Conservation (phyloP, 2,113 vertebrate species). For the Solea senegalensis region DNA sequence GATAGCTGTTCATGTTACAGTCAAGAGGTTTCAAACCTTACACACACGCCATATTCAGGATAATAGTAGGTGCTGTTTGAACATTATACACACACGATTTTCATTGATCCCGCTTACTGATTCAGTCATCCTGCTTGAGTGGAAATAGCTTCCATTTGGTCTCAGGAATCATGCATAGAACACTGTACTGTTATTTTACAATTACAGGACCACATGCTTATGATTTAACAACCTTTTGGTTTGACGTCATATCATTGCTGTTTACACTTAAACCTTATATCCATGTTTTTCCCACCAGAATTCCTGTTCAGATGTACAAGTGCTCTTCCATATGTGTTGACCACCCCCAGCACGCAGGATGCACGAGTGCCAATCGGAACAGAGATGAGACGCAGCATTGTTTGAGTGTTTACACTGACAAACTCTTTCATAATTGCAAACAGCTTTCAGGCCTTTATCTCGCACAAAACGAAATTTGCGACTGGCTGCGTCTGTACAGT, state of each 20-base stretch:
- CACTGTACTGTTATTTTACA: conserved; percentile 8
- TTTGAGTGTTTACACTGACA: conserved; percentile 36
- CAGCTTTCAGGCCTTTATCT: conserved; percentile 25
- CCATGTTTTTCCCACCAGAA: conserved; percentile 6
- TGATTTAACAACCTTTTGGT: conserved; percentile 10
- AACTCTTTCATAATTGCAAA: conserved; percentile 16
- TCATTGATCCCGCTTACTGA: conserved; percentile 52
- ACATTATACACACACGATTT: conserved; percentile 48
- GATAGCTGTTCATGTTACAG: conserved; percentile 65
- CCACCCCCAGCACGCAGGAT: conserved; percentile 25
- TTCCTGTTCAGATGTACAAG: conserved; percentile 27
- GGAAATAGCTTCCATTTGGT: conserved; percentile 35
- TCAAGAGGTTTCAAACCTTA: conserved; percentile 57
- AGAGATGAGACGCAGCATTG: conserved; percentile 2
- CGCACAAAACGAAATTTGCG: conserved; percentile 7
- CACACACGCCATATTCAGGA: conserved; percentile 34
- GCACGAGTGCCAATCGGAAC: conserved; percentile 16
- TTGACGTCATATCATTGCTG: conserved; percentile 12
- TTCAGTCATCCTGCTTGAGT: conserved; percentile 20
- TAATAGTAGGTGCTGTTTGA: conserved; percentile 62
- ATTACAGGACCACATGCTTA: conserved; percentile 8
- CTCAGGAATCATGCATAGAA: conserved; percentile 21
- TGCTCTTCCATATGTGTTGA: conserved; percentile 3
- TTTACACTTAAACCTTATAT: conserved; percentile 12
- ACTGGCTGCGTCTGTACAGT: not conserved